Base-by-base conservation (phyloP, 2,797 vertebrate species). In the Rhynchonycteris naso region DNA sequence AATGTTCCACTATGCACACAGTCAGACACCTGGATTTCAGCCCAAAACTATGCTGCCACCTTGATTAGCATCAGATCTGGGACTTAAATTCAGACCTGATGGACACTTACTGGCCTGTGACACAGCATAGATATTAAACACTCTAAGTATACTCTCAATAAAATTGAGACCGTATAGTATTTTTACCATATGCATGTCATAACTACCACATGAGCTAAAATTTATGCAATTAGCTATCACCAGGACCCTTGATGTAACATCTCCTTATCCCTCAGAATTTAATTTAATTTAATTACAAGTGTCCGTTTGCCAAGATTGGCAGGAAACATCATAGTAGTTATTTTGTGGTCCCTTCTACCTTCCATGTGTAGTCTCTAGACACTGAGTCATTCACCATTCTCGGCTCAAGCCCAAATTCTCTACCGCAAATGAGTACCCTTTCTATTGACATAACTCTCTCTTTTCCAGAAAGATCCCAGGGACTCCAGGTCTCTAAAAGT, bases 401-500 rank as follows among this genome's bases (percentile, higher is more conserved):
- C 59, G 13, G 14, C 2, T 12, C 4, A 21, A 4, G 13, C 4
- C 61, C 50, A 43, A 24, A n/a, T 38, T 52, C 16, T 87, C 33
- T 30, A 13, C 26, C 1, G 2, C n/a, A 24, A 24, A 33, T 52
- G 4, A 26, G 7, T 52, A 19, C 18, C 15, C 5, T 80, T 56
- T 66, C 2, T 54, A 0, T 14, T n/a, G 35, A 52, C 1, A 14
- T 2, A 10, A n/a, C 9, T 65, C 0, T 1, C 7, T 50, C 14
- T 78, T 19, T 3, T 12, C 7, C n/a, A 28, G 50, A 28, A 38
- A 75, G 2, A 13, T 66, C 18, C 61, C 7, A 61, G 14, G 28
- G 24, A 35, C 3, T 24, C 19, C 28, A 59, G 6, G 2, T 58
- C 74, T 91, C 58, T 4, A 9, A 63, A 72, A 50, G 24, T 24